phyloP scores from a whole-genome alignment of 1,140 invertebrate species.

The Brachionus calyciflorus region DNA sequence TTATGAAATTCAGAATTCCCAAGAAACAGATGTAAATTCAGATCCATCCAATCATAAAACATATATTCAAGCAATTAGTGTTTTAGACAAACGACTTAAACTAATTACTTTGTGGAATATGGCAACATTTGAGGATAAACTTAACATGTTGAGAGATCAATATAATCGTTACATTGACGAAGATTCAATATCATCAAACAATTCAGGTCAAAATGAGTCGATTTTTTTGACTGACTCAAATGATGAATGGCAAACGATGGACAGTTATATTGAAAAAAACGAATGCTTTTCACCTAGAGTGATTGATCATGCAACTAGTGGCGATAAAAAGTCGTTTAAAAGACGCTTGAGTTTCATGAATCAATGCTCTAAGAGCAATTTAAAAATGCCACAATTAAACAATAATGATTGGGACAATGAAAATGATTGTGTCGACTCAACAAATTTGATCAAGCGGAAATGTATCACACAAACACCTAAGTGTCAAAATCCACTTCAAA shows the following conservation, averaged over 20 bases:
- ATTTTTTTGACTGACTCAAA: constrained; percentile 14
- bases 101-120: constrained; percentile 26
- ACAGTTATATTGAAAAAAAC: constrained; percentile 21
- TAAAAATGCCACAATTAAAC: background rate
- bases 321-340: constrained; percentile 10
- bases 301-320: constrained; percentile 1
- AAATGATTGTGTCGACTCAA: background rate
- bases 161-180: constrained; percentile 20
- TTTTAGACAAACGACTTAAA: constrained; percentile 15
- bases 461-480: background rate
- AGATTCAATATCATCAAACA: background rate
- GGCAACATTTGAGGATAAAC: constrained; percentile 18
- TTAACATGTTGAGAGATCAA: background rate
- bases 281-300: constrained; percentile 18
- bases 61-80: constrained; percentile 10
- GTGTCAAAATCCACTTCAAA: background rate
- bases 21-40: background rate
- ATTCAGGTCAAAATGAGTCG: constrained; percentile 18
- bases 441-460: background rate
- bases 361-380: background rate
- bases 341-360: constrained; percentile 1
- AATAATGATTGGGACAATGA: background rate
- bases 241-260: constrained; percentile 26
- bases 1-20: background rate
- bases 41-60: background rate